Percentiles rank a stretch among this genome's conserved stretches.
phyloP scores from a whole-genome alignment of 2,888 invertebrate genomes.

The Megastigmus dorsalis region DNA sequence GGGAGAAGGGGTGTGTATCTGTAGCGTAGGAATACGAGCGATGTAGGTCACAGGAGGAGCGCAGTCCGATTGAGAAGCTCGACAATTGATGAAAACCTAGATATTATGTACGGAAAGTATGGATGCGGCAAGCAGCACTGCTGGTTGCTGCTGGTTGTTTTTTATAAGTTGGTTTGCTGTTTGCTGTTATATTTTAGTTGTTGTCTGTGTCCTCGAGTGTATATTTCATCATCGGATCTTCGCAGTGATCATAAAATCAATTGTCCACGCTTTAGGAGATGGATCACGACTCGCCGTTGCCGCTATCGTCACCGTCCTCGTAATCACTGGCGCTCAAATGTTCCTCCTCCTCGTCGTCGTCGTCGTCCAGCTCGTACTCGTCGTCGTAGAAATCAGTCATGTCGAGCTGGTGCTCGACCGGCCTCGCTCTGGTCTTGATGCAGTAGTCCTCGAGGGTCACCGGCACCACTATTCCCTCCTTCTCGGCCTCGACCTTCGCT shows the following conservation, averaged over 20 bases:
- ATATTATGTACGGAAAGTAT: conserved; percentile 30
- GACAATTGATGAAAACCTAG: conserved; percentile 30
- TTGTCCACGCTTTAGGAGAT: conserved; percentile 65
- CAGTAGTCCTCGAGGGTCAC: conserved; percentile 99
- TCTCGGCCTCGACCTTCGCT: conserved; percentile 95
- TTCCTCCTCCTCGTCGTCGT: conserved; percentile 81
- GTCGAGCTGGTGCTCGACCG: conserved; percentile 88
- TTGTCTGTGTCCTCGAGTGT: not conserved
- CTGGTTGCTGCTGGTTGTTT: too few species aligned
- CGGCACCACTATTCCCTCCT: conserved; percentile 97
- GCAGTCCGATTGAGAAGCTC: conserved; percentile 16
- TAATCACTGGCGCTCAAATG: conserved; percentile 82
- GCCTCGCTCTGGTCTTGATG: conserved; percentile 93
- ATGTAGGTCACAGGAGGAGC: not conserved
- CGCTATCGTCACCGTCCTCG: conserved; percentile 90
- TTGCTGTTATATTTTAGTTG: not conserved
- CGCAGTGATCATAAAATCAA: too few species aligned
- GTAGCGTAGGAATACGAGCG: not conserved
- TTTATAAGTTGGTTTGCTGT: too few species aligned
- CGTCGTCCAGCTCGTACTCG: conserved; percentile 88
- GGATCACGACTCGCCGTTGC: conserved; percentile 93
- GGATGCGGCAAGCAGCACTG: conserved; percentile 25
- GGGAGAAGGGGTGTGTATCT: not conserved
- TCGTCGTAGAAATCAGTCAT: conserved; percentile 98
- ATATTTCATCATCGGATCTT: too few species aligned